A percentile compares a stretch with the other conserved stretches of the same genome.
Conservation (phyloP, 2,797 vertebrate genomes). For the Pipistrellus pygmaeus region DNA sequence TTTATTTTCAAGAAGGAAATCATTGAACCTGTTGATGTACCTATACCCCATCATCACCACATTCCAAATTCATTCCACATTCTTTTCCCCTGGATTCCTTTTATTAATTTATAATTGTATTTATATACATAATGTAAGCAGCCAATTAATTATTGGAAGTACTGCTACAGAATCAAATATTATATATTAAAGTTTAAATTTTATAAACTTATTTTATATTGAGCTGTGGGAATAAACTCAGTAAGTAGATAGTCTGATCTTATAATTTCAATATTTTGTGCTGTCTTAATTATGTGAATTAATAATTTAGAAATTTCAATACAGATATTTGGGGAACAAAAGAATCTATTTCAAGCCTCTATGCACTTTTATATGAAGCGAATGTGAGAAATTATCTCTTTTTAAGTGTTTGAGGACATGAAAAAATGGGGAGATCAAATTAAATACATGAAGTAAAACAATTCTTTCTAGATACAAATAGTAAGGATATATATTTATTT, state of each 20-base stretch:
- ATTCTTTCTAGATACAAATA: background rate
- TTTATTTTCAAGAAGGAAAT: slow-evolving; percentile 54
- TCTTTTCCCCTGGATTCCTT: background rate
- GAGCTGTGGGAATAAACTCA: background rate
- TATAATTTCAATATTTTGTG: background rate
- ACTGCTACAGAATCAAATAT: background rate
- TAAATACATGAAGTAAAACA: background rate
- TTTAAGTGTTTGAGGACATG: background rate
- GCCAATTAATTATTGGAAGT: background rate
- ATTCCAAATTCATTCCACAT: background rate
- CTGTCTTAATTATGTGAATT: background rate
- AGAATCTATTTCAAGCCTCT: background rate
- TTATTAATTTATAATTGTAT: slow-evolving; percentile 2
- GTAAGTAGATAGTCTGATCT: background rate
- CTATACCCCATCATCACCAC: background rate
- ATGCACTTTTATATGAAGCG: background rate
- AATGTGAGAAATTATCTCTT: background rate
- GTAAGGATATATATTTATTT: background rate
- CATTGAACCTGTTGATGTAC: background rate
- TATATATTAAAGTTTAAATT: background rate
- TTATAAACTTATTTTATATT: slow-evolving; percentile 34
- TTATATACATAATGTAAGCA: background rate
- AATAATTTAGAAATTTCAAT: background rate
- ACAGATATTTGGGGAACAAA: background rate
- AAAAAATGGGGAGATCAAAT: background rate